Percentiles rank a stretch among this genome's conserved stretches.
phyloP scores from a whole-genome alignment of 1,140 invertebrate genomes.

The Halyomorpha halys region DNA sequence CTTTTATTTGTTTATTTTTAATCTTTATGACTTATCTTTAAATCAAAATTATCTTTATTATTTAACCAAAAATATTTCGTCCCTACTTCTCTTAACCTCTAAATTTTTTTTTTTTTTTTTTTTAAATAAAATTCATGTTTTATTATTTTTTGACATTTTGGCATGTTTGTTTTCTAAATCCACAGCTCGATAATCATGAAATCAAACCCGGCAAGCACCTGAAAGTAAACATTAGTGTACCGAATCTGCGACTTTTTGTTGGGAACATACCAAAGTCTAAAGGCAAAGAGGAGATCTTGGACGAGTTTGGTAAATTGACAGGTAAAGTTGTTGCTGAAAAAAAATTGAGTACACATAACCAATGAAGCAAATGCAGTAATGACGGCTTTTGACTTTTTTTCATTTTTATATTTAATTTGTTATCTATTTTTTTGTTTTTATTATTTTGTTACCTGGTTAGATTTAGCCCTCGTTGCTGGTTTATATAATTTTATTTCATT shows the following conservation, averaged over 20 bases:
- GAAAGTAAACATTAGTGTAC: slow-evolving; percentile 99
- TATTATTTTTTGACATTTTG: slow-evolving; percentile 36
- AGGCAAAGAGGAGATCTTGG: slow-evolving; percentile 99
- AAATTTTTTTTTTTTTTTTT: slow-evolving; percentile 29
- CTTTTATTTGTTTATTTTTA: background rate
- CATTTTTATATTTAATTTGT: background rate
- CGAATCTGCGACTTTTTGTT: slow-evolving; percentile 99
- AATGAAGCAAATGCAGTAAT: slow-evolving; percentile 23
- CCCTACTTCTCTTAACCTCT: slow-evolving; percentile 17
- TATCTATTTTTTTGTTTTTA: background rate
- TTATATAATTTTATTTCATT: slow-evolving; percentile 12
- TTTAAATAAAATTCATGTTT: slow-evolving; percentile 31
- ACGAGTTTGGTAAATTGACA: slow-evolving; percentile 99
- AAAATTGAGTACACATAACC: slow-evolving; percentile 27
- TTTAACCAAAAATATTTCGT: slow-evolving; percentile 15
- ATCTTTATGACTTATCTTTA: slow-evolving; percentile 3
- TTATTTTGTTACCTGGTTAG: background rate
- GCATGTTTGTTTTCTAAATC: slow-evolving; percentile 57
- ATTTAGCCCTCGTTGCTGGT: slow-evolving; percentile 19
- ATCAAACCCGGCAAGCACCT: slow-evolving; percentile 97
- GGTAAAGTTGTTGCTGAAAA: slow-evolving; percentile 60
- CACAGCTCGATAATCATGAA: slow-evolving; percentile 99
- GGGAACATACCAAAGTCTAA: slow-evolving; percentile 99
- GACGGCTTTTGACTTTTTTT: slow-evolving; percentile 14
- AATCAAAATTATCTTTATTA: slow-evolving; percentile 23